phyloP scores from a whole-genome alignment of 1,140 invertebrate genomes.

The Cepaea nemoralis region DNA sequence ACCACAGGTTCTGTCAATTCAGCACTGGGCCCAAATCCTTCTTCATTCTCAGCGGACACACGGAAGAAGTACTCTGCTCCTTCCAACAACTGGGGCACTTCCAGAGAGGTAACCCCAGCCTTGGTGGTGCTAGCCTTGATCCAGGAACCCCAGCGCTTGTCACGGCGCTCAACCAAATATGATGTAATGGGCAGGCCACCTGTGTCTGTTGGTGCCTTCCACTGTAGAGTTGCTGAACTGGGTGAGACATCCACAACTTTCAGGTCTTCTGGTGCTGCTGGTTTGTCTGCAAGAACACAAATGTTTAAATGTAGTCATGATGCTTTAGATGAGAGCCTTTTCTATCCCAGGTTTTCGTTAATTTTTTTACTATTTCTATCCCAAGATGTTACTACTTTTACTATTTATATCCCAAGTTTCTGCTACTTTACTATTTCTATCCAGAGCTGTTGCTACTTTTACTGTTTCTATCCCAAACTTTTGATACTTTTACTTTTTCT shows the following conservation, averaged over 20 bases:
- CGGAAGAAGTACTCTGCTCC: constrained; percentile 95
- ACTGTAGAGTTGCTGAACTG: constrained; percentile 72
- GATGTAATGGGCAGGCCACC: constrained; percentile 94
- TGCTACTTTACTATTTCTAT: no score
- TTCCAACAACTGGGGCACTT: constrained; percentile 79
- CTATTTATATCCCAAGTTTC: no score
- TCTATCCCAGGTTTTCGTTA: no score
- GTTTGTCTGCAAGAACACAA: constrained; percentile 51
- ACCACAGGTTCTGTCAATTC: constrained; percentile 62
- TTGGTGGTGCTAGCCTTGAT: constrained; percentile 56
- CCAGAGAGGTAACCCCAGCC: constrained; percentile 50
- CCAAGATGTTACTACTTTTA: no score
- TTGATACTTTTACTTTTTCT: no score
- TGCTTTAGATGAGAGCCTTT: no score
- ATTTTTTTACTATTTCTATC: no score
- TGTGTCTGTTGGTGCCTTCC: constrained; percentile 97
- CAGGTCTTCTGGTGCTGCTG: constrained; percentile 59
- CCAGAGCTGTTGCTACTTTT: no score
- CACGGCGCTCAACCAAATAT: constrained; percentile 89
- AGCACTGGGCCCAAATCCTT: constrained; percentile 77
- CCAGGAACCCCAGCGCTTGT: constrained; percentile 79
- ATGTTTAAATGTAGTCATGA: background rate
- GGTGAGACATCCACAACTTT: constrained; percentile 58
- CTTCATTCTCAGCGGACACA: constrained; percentile 92
- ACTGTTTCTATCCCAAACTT: no score